Evolutionary conservation across 2,888 invertebrate genomes (phyloP).

Genomic region (Amphipoea oculea): DNA sequence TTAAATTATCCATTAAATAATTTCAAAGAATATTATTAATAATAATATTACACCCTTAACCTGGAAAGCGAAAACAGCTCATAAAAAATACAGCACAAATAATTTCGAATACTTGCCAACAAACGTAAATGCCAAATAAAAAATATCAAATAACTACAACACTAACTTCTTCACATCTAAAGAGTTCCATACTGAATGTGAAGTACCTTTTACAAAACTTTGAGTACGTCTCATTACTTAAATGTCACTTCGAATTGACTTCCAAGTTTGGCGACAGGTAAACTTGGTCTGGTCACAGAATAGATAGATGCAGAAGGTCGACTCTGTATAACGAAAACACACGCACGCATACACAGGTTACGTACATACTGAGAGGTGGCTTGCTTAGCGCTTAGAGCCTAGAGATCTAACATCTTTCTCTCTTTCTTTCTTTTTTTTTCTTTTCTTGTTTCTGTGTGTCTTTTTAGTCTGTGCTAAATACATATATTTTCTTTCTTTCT

Average conservation of each 20-base stretch:
- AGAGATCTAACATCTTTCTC: no score
- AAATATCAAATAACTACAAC: slow-evolving; percentile 3
- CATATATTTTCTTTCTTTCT: no score
- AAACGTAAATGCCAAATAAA: neutral
- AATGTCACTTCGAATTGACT: slow-evolving; percentile 55
- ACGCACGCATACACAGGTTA: no score
- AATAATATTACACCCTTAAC: no score
- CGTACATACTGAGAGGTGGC: no score
- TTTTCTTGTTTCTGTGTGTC: no score
- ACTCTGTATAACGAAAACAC: neutral
- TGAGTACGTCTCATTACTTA: slow-evolving; percentile 48
- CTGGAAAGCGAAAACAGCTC: neutral
- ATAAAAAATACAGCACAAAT: neutral
- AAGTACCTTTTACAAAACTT: slow-evolving; percentile 46
- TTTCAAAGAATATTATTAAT: neutral
- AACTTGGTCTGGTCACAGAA: slow-evolving; percentile 29
- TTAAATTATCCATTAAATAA: neutral
- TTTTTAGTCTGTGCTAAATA: no score
- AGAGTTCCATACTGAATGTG: slow-evolving; percentile 30
- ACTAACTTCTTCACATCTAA: neutral
- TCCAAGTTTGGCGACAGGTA: slow-evolving; percentile 51
- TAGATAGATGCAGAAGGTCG: neutral
- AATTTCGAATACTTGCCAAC: neutral
- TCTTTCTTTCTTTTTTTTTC: no score
- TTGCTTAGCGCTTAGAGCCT: no score